These are phyloP conservation scores for Mobula birostris DNA, from an alignment of 2,113 vertebrate species.

Conservation along the genomic window DNA sequence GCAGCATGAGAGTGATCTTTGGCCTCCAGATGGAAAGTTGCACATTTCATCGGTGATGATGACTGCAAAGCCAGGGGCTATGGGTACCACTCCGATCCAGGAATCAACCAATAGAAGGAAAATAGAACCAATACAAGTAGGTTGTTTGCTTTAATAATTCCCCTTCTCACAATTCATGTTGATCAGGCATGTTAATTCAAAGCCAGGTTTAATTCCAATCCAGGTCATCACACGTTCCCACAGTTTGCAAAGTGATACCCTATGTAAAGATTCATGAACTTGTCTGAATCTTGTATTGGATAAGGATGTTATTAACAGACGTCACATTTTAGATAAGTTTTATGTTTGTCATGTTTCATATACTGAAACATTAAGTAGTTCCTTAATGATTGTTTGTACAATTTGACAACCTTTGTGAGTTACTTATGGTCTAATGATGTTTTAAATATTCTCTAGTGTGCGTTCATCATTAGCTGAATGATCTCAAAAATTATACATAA, in stretches of 20 bases:
- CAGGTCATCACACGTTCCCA: neutral
- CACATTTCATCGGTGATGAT: conserved; percentile 62
- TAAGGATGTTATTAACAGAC: neutral
- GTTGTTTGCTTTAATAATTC: neutral
- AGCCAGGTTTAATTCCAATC: neutral
- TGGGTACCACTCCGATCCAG: conserved; percentile 63
- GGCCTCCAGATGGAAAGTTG: conserved; percentile 57
- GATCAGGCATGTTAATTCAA: neutral
- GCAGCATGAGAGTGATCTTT: conserved; percentile 58
- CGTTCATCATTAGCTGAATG: neutral
- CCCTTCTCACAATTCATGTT: neutral
- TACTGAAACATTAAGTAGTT: neutral
- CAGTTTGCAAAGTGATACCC: neutral
- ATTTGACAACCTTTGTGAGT: neutral
- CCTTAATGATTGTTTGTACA: neutral
- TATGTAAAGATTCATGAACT: neutral
- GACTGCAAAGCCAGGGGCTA: conserved; percentile 59
- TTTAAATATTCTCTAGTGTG: neutral
- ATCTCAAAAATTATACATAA: neutral
- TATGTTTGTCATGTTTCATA: neutral
- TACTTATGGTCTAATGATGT: neutral
- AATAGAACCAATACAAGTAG: conserved; percentile 29
- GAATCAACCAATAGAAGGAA: conserved; percentile 45
- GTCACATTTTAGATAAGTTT: neutral
- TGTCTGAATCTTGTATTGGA: too few species aligned